phyloP scores from a whole-genome alignment of 2,888 invertebrate genomes.

The Metallyticus violacea region DNA sequence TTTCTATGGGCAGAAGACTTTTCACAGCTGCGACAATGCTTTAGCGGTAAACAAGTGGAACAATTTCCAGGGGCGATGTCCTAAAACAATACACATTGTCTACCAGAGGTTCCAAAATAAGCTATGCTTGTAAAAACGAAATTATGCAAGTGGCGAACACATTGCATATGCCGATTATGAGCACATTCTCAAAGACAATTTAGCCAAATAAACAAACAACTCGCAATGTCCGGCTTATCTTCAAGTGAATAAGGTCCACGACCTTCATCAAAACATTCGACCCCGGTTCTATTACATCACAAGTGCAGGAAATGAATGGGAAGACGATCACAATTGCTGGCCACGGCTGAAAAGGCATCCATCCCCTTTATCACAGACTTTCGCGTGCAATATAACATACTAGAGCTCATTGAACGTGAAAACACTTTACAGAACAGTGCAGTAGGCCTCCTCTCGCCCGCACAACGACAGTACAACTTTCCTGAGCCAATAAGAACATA shows the following conservation, averaged over 20 bases:
- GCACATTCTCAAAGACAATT: not conserved
- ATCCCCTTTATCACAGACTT: too few species aligned
- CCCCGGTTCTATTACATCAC: not conserved
- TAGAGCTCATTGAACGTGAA: not conserved
- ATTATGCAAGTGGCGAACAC: too few species aligned
- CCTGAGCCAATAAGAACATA: slow-evolving; percentile 2
- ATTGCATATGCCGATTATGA: not conserved
- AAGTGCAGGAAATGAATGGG: not conserved
- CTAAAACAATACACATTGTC: too few species aligned
- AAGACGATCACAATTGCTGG: not conserved
- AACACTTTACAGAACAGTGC: not conserved
- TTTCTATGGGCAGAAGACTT: too few species aligned
- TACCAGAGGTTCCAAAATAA: too few species aligned
- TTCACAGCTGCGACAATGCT: too few species aligned
- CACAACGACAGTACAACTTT: too few species aligned
- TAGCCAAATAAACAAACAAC: not conserved
- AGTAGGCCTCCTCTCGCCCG: not conserved
- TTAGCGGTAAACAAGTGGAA: too few species aligned
- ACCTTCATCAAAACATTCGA: not conserved
- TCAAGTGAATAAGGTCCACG: not conserved
- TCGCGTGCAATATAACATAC: not conserved
- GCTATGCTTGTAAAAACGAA: too few species aligned
- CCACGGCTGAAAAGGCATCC: too few species aligned
- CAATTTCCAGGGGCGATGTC: too few species aligned
- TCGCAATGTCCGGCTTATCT: not conserved